A percentile compares a stretch with the other conserved stretches of the same genome.
phyloP scores from a whole-genome alignment of 2,888 invertebrate species.

The Sarcophaga variegata region DNA sequence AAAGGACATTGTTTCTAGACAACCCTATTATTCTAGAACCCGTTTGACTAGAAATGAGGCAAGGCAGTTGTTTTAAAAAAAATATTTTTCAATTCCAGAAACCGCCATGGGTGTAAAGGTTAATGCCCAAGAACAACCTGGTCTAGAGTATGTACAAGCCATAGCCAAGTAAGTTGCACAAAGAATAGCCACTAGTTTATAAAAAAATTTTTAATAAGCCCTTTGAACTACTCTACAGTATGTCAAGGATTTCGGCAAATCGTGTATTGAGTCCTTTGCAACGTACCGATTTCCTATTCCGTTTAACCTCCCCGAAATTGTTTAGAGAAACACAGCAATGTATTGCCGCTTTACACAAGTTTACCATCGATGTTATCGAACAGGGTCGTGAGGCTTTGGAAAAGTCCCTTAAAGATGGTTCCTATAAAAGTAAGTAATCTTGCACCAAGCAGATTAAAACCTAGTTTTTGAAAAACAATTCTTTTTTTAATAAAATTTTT shows the following conservation, averaged over 20 bases:
- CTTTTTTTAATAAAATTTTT: background rate
- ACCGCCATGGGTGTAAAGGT: slow-evolving; percentile 79
- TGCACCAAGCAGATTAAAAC: too few species aligned
- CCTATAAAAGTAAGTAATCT: slow-evolving; percentile 44
- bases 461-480: background rate
- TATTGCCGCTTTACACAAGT: slow-evolving; percentile 76
- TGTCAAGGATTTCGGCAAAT: slow-evolving; percentile 74
- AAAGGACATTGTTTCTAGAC: too few species aligned
- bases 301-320: slow-evolving; percentile 70
- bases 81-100: slow-evolving; percentile 69
- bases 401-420: slow-evolving; percentile 61
- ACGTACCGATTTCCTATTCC: slow-evolving; percentile 75
- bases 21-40: too few species aligned
- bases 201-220: too few species aligned
- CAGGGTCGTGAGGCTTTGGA: slow-evolving; percentile 72
- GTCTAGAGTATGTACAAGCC: slow-evolving; percentile 88
- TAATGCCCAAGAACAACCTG: slow-evolving; percentile 84
- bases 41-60: too few species aligned
- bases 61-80: too few species aligned
- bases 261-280: slow-evolving; percentile 77
- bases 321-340: slow-evolving; percentile 72
- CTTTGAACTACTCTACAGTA: slow-evolving; percentile 64
- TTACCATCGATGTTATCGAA: slow-evolving; percentile 76
- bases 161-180: slow-evolving; percentile 84
- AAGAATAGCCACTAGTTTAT: background rate